phyloP scores from a whole-genome alignment of 2,113 vertebrate genomes.

The Scomber scombrus region DNA sequence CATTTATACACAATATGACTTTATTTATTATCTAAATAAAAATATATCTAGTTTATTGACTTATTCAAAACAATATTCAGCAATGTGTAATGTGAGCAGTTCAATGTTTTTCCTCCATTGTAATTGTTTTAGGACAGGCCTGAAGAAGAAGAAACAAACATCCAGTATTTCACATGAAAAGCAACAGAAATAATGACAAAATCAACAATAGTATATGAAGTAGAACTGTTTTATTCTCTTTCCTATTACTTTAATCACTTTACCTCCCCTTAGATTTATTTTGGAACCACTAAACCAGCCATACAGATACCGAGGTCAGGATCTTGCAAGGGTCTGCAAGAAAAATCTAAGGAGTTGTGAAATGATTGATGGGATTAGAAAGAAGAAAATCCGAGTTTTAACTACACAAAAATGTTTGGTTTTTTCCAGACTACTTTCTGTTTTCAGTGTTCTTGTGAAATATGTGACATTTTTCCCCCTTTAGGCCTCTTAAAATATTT shows the following conservation, averaged over 20 bases:
- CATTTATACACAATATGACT: neutral
- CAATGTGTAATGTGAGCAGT: constrained; percentile 2
- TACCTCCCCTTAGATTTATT: constrained; percentile 17
- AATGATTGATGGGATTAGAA: constrained; percentile 21
- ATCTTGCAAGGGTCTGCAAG: neutral
- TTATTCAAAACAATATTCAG: neutral
- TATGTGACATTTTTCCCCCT: neutral
- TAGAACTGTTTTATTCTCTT: neutral
- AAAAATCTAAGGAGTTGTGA: constrained; percentile 1
- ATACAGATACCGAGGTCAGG: constrained; percentile 20
- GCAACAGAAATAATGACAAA: neutral
- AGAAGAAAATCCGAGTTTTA: constrained; percentile 5
- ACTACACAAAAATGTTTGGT: neutral
- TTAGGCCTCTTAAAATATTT: no score
- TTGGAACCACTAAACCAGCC: constrained; percentile 27
- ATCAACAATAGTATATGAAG: neutral
- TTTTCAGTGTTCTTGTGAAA: constrained; percentile 27
- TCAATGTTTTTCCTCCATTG: constrained; percentile 8
- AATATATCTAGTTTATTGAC: neutral
- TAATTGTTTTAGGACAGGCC: neutral
- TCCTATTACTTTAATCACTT: neutral
- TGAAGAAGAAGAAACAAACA: neutral
- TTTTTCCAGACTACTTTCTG: neutral
- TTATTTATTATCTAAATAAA: neutral
- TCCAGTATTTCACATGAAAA: constrained; percentile 15